Evolutionary conservation across 2,113 vertebrate species (phyloP).

Genomic region (Sylvilagus bachmani): DNA sequence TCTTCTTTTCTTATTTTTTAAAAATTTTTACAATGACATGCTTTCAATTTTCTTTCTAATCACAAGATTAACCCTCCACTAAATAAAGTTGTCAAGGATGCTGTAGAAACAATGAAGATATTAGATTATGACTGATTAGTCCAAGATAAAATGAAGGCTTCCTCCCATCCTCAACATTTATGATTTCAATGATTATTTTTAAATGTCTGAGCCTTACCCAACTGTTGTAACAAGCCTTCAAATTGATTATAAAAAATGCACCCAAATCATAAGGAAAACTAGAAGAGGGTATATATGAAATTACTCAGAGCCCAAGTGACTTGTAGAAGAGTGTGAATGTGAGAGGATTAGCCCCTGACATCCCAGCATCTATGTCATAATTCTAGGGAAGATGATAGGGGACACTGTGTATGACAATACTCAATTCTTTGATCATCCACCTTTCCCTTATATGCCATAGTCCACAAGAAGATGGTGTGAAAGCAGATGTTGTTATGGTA

Average conservation of each 20-base stretch:
- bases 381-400: neutral
- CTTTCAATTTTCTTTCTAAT: no score
- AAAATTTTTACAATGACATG: no score
- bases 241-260: neutral
- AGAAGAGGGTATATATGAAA: neutral
- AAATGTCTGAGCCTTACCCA: neutral
- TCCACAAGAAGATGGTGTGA: constrained; percentile 62
- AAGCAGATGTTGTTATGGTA: constrained; percentile 49
- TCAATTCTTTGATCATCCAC: neutral
- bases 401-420: neutral
- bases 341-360: neutral
- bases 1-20: no score
- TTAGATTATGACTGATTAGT: neutral
- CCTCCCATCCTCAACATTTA: neutral
- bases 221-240: neutral
- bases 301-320: neutral
- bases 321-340: neutral
- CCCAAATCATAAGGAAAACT: neutral
- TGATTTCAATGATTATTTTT: constrained; percentile 13
- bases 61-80: no score
- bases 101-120: neutral
- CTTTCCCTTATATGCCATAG: constrained; percentile 46
- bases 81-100: neutral
- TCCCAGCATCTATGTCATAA: neutral
- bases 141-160: neutral